Evolutionary conservation across 1,140 invertebrate genomes (phyloP), one percentile per base, ranked within the genome.

Genomic region (Drosophila obscura): DNA sequence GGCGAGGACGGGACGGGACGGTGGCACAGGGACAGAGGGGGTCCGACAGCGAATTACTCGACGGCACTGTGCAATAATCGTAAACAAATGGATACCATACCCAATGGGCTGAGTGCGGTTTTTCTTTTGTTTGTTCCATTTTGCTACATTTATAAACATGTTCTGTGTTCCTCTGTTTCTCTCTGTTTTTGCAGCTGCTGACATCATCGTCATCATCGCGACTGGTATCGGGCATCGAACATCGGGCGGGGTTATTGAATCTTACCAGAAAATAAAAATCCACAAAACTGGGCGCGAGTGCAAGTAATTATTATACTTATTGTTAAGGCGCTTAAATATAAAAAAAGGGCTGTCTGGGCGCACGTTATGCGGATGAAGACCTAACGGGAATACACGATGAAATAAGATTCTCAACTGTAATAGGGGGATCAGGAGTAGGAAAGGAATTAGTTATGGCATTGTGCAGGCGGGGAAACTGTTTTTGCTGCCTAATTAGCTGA

Each of bases 1-100:
- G 56, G 9, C 22, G 28, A 28, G 31, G 7, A 2, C 8, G 31
- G 31, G 7, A 2, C 8, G 31, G 9, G 9, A 11, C 4, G 9
- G 28, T 2, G 2, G 7, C 8, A 19, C 28, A 31, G 7, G 2
- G 49, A 41, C 26, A 22, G 28, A 19, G 26, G 16, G 51, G 26
- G 15, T n/a, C 19, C 46, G 44, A 62, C 57, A 46, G 64, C 63
- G 71, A 85, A 87, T 78, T 68, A 76, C 77, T 39, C 9, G 35
- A 2, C 9, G 11, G 35, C 35, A 39, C 35, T 81, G 72, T 74
- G 69, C 77, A 80, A 77, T 80, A 81, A 85, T 77, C 55, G 71
- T 75, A 85, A 87, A 72, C 76, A 77, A 83, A 84, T 84, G 72
- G 64, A 66, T 76, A 68, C 65, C 45, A 66, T 76, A 68, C 65